These are phyloP conservation scores for Motacilla tschutschensis DNA, from an alignment of 2,113 vertebrate species.

Conservation along the genomic window DNA sequence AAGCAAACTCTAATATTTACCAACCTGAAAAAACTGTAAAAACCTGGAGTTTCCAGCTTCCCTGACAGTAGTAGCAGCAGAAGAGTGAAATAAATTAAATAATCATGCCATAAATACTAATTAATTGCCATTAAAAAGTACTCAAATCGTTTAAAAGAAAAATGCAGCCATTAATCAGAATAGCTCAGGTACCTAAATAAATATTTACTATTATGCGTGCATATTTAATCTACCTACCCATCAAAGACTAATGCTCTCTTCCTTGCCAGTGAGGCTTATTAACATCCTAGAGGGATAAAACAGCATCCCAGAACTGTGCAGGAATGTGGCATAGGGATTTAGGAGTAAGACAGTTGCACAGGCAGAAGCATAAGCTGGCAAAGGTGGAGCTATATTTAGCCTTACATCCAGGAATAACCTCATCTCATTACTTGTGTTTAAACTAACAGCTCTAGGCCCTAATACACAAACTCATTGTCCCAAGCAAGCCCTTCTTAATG, in stretches of 20 bases:
- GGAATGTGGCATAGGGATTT: not conserved
- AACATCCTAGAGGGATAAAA: slow-evolving; percentile 36
- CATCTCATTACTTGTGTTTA: slow-evolving; percentile 14
- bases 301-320: not conserved
- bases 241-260: slow-evolving; percentile 50
- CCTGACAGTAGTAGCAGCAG: slow-evolving; percentile 18
- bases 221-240: slow-evolving; percentile 63
- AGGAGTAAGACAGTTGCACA: not conserved
- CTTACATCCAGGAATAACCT: not conserved
- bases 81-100: slow-evolving; percentile 64
- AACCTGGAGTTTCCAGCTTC: slow-evolving; percentile 31
- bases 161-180: slow-evolving; percentile 66
- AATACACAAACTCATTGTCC: slow-evolving; percentile 17
- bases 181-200: slow-evolving; percentile 65
- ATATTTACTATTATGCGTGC: slow-evolving; percentile 60
- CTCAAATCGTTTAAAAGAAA: slow-evolving; percentile 63
- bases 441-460: slow-evolving; percentile 14
- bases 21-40: slow-evolving; percentile 34
- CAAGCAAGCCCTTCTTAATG: not conserved
- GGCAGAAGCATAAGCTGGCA: not conserved
- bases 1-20: slow-evolving; percentile 47
- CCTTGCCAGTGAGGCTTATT: slow-evolving; percentile 44
- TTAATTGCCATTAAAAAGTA: slow-evolving; percentile 67
- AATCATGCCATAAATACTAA: slow-evolving; percentile 62
- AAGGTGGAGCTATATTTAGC: slow-evolving; percentile 23